Percentiles rank a stretch among this genome's conserved stretches.
Conservation (phyloP, 2,113 vertebrate species). For the Takifugu flavidus region DNA sequence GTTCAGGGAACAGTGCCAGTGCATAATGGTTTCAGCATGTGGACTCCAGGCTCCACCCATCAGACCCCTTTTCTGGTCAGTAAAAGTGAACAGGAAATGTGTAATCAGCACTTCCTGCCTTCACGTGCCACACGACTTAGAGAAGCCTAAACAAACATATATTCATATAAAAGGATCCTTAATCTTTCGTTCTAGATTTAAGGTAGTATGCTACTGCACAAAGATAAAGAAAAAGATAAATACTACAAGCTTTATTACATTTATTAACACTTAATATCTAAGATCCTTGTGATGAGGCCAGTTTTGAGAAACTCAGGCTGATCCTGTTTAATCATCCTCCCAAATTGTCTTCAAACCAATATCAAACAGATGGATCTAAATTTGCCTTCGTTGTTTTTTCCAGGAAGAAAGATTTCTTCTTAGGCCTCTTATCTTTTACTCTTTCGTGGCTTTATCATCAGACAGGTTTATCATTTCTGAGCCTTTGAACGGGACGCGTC, state of each 20-base stretch:
- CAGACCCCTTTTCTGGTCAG: conserved; percentile 43
- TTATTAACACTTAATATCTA: too few species aligned
- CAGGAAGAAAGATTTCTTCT: conserved; percentile 29
- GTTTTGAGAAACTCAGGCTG: conserved; percentile 30
- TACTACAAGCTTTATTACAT: too few species aligned
- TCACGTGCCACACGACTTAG: conserved; percentile 42
- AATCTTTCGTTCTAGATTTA: conserved; percentile 1
- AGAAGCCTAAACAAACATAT: conserved; percentile 13
- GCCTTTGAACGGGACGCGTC: conserved; percentile 58
- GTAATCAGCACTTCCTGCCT: conserved; percentile 68
- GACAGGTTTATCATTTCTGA: conserved; percentile 55
- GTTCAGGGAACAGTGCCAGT: conserved; percentile 60
- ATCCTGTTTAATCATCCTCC: conserved; percentile 43
- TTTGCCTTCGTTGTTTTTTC: conserved; percentile 2
- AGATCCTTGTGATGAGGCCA: neutral
- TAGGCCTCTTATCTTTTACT: conserved; percentile 32
- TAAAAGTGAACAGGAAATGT: conserved; percentile 58
- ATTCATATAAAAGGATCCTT: conserved; percentile 6
- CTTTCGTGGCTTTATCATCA: conserved; percentile 27
- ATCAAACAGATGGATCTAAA: conserved; percentile 43
- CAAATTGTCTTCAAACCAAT: conserved; percentile 17
- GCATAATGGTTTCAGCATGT: conserved; percentile 77
- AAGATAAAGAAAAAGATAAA: too few species aligned
- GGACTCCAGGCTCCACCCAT: conserved; percentile 51
- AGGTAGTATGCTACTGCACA: neutral